A percentile compares a stretch with the other conserved stretches of the same genome.
phyloP scores from a whole-genome alignment of 2,888 invertebrate species.

The Leptopilina myrica region DNA sequence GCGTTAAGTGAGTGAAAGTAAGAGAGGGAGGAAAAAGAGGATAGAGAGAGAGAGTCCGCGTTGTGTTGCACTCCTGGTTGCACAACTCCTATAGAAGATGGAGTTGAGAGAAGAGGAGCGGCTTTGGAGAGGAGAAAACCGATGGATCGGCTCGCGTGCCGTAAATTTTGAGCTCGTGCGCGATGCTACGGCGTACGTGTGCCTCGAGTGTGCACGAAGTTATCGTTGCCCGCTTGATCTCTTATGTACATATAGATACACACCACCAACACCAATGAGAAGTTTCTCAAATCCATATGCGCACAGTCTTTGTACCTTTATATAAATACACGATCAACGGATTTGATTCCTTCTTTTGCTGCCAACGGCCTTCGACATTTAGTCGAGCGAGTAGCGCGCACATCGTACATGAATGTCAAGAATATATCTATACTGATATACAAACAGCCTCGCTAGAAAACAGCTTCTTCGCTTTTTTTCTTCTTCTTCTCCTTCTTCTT shows the following conservation, averaged over 20 bases:
- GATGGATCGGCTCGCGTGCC: conserved; percentile 72
- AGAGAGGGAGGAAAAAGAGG: no score
- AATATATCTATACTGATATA: background rate
- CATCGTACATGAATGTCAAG: conserved; percentile 8
- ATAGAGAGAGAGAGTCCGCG: no score
- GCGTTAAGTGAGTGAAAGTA: no score
- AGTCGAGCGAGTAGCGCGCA: conserved; percentile 46
- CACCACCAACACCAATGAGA: conserved; percentile 43
- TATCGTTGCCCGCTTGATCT: conserved; percentile 56
- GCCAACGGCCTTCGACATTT: conserved; percentile 59
- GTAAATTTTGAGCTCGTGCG: conserved; percentile 76
- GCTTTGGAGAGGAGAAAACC: conserved; percentile 43
- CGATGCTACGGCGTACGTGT: conserved; percentile 72
- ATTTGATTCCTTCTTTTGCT: conserved; percentile 50
- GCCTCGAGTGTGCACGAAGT: conserved; percentile 75
- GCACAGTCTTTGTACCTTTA: background rate
- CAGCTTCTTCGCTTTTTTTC: background rate
- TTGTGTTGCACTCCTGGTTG: conserved; percentile 52
- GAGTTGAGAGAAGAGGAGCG: conserved; percentile 58
- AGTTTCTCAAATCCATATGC: conserved; percentile 43
- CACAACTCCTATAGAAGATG: conserved; percentile 59
- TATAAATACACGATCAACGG: conserved; percentile 18
- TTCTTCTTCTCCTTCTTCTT: no score
- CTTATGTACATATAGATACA: conserved; percentile 45
- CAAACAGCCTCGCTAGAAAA: background rate